A percentile compares a stretch with the other conserved stretches of the same genome.
phyloP scores from a whole-genome alignment of 2,888 invertebrate genomes.

The Nephrocerus scutellatus region DNA sequence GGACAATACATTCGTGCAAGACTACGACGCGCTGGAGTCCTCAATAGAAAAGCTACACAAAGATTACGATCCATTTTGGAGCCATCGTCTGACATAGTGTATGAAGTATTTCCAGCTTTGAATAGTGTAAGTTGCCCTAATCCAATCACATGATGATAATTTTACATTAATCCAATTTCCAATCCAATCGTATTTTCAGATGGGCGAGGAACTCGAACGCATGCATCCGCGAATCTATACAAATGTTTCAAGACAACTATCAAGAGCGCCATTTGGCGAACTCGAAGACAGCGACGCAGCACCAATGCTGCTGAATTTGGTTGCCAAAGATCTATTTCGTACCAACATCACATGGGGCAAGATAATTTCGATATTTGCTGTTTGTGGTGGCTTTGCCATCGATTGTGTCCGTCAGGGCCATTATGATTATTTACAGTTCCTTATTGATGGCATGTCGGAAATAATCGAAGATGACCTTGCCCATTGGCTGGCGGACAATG shows the following conservation, averaged over 20 bases:
- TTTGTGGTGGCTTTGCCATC: slow-evolving; percentile 75
- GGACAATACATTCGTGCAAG: slow-evolving; percentile 69
- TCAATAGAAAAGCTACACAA: slow-evolving; percentile 66
- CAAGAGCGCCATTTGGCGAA: slow-evolving; percentile 55
- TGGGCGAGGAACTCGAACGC: slow-evolving; percentile 68
- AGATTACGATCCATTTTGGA: slow-evolving; percentile 56
- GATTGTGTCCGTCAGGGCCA: slow-evolving; percentile 70
- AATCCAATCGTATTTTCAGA: too few relatives aligned
- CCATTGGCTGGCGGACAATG: slow-evolving; percentile 72
- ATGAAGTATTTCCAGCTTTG: slow-evolving; percentile 60
- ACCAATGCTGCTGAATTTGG: slow-evolving; percentile 55
- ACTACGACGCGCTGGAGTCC: slow-evolving; percentile 65
- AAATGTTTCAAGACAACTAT: slow-evolving; percentile 67
- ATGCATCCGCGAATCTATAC: slow-evolving; percentile 70
- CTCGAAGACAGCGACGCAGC: slow-evolving; percentile 49
- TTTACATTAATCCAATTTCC: too few relatives aligned
- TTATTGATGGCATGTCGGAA: slow-evolving; percentile 71
- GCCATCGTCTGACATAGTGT: slow-evolving; percentile 50
- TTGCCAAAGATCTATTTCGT: slow-evolving; percentile 65
- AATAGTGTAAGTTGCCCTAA: slow-evolving; percentile 47
- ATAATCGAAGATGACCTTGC: slow-evolving; percentile 60
- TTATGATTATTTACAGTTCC: slow-evolving; percentile 68
- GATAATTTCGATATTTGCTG: slow-evolving; percentile 70
- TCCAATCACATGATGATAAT: not conserved
- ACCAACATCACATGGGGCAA: slow-evolving; percentile 71